phyloP scores from a whole-genome alignment of 1,140 invertebrate genomes.

The Phenacoccus solenopsis region DNA sequence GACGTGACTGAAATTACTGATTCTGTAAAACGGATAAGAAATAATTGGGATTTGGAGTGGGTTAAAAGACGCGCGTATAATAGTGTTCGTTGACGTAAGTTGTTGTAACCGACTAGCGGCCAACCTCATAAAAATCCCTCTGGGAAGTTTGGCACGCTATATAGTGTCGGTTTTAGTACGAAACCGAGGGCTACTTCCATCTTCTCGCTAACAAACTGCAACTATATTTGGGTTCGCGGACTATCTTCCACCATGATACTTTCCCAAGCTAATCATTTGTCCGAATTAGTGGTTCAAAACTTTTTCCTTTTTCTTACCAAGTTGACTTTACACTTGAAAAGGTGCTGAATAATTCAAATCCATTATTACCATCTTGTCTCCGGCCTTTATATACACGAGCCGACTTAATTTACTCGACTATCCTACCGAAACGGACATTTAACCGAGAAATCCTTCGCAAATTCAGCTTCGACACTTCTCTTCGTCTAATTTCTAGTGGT shows the following conservation, averaged over 20 bases:
- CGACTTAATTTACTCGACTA: no score
- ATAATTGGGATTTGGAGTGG: background rate
- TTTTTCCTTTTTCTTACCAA: no score
- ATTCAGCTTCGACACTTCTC: no score
- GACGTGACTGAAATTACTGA: background rate
- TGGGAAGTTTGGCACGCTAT: slow-evolving; percentile 1
- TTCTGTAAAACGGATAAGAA: background rate
- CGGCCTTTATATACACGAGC: no score
- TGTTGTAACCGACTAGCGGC: background rate
- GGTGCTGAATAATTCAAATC: no score
- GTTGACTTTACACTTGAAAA: no score
- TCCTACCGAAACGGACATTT: no score
- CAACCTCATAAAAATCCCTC: background rate
- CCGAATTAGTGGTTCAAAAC: background rate
- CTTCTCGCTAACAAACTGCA: background rate
- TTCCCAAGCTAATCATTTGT: background rate
- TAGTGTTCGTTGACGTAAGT: background rate
- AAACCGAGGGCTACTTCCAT: background rate
- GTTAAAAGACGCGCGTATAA: background rate
- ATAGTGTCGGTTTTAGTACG: background rate
- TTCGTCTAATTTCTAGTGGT: no score
- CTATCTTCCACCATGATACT: background rate
- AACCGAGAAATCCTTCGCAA: no score
- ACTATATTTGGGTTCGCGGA: background rate
- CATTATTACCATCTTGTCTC: no score